Evolutionary conservation across 2,888 invertebrate species (phyloP).

Genomic region (Bimastos eiseni): DNA sequence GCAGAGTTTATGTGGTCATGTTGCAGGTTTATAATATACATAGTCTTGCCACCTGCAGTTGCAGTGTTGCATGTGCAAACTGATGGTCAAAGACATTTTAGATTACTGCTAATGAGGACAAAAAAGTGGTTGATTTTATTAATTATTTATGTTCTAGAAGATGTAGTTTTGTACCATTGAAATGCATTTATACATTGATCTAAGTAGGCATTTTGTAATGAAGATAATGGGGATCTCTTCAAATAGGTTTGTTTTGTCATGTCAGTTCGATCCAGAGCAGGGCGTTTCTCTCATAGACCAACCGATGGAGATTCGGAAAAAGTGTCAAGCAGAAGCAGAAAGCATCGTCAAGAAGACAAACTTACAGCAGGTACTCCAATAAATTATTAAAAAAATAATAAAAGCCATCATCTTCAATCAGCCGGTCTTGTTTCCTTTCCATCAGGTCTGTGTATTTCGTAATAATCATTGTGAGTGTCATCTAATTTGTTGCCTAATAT

Average conservation of each 20-base stretch:
- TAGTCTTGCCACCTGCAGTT: too few species aligned
- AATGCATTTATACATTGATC: background rate
- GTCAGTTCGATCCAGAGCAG: slow-evolving; percentile 74
- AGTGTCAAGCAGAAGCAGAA: slow-evolving; percentile 81
- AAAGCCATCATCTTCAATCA: background rate
- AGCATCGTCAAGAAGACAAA: slow-evolving; percentile 72
- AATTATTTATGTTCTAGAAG: too few species aligned
- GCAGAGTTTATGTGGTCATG: too few species aligned
- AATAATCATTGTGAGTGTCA: background rate
- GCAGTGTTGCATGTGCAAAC: background rate
- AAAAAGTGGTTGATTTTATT: background rate
- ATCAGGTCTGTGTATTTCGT: background rate
- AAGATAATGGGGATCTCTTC: too few species aligned
- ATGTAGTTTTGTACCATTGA: too few species aligned
- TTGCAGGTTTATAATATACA: too few species aligned
- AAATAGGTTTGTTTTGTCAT: background rate
- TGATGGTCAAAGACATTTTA: background rate
- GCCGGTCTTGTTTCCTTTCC: background rate
- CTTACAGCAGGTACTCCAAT: slow-evolving; percentile 34
- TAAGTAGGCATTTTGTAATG: background rate
- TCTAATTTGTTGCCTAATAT: background rate
- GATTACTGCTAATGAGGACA: background rate
- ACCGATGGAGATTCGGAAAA: slow-evolving; percentile 83
- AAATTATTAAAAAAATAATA: background rate
- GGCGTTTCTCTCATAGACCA: slow-evolving; percentile 82